Evolutionary conservation across 1,140 invertebrate genomes (phyloP), one percentile per base, ranked within the genome.

Genomic region (Ganaspis sp.): DNA sequence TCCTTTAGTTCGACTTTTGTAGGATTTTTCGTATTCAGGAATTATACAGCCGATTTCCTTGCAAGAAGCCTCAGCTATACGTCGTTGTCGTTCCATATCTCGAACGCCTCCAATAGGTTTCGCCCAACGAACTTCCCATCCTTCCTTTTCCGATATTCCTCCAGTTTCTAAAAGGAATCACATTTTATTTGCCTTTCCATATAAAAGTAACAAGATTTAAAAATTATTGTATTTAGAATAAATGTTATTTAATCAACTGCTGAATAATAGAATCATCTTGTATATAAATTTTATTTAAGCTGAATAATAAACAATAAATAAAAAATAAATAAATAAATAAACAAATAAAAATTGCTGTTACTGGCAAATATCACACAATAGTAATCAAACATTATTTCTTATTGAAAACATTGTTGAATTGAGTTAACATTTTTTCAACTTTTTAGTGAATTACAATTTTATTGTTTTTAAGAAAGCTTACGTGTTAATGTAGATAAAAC

Each of bases 101-200:
- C 90, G 90, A 8, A 85, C 80, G 0, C 87, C 83, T 34, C 86
- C 84, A 23, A 90, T 90, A 23, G 90, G 90, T 49, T 91, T 91
- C 9, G 90, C 90, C 90, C 90, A 91, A 15, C 81, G 81, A 34
- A 91, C 76, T 78, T 91, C 90, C 90, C 90, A 91, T 12, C 86
- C 81, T 21, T 87, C 76, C 26, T 76, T 42, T 0, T 86, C 84
- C 34, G 86, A 84, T 21, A 90, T 26, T 2, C 89, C 77, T 45
- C 80, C 78, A 5, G 80, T 23, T 73, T 76, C 90, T 90, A 29
- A 71, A 81, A 58, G n/a, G n/a, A n/a, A n/a, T n/a, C n/a, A n/a
- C n/a, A n/a, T n/a, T n/a, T n/a, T n/a, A n/a, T n/a, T n/a, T n/a
- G n/a, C n/a, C n/a, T n/a, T n/a, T n/a, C n/a, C n/a, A n/a, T n/a